Evolutionary conservation across 35 echinoderm and acorn worm genomes (phyloP), one percentile per base, ranked within the genome.

Genomic region (Acanthaster planci): DNA sequence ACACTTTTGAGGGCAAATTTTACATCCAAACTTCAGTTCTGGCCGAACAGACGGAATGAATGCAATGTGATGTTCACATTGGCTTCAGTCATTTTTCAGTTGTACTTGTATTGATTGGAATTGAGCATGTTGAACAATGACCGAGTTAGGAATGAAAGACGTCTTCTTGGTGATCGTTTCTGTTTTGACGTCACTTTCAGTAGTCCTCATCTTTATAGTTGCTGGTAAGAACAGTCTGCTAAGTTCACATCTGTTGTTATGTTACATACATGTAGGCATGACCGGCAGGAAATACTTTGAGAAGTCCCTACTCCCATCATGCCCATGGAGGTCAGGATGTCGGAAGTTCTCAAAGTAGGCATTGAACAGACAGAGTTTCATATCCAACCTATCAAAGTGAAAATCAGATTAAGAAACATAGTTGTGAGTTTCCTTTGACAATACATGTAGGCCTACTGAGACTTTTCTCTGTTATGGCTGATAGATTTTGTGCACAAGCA

Each of bases 131-230:
- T n/a, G 4, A 47, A 47, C 42, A 47, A 47, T 47, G 42, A 12
- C 42, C 4, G 12, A 47, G 4, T 4, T 47, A 4, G 42, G 12
- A 12, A 89, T 89, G 53, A 59, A 89, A 40, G 87, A 89, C 23
- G 58, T 89, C 50, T 37, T 89, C 6, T 60, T 89, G 21, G 59
- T 78, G 16, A 21, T 89, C 1, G 54, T 89, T 4, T 89, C 87
- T 7, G 34, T 89, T n/a, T 19, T 89, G 8, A 78, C 87, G 81
- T 80, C 87, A 15, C 64, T 89, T n/a, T 36, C 78, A 9, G 78
- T 89, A 18, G 87, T 89, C 7, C 55, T 89, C 57, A 59, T 89
- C 18, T 89, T 89, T 34, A 89, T 89, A 57, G 26, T 89, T 37
- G 32, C 82, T 50, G 87, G 87, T 89, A 72, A 82, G 78, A 30